Evolutionary conservation across 1,140 invertebrate species (phyloP), one percentile per base, ranked within the genome.

Genomic region (Eueides isabella): DNA sequence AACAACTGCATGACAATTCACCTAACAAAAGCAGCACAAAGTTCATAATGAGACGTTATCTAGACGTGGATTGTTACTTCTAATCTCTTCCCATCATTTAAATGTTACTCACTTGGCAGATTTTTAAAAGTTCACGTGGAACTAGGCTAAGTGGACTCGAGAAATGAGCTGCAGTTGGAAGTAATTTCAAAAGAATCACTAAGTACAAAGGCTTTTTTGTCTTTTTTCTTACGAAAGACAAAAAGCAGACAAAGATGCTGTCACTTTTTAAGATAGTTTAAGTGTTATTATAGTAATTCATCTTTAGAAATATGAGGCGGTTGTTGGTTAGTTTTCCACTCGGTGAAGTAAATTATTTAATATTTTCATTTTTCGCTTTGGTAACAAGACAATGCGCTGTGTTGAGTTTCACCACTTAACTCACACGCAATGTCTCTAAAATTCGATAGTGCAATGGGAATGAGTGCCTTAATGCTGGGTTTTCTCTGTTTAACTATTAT

Each of bases 101-200:
- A 55, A 55, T 55, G 48, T 26, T 55, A 55, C 11, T 3, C 9
- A 55, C 48, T 55, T 33, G 30, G 26, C 33, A 62, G 28, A 30
- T 35, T 38, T 65, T 75, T 26, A 63, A 67, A 67, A 75, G 62
- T 75, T 64, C 29, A 68, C 30, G 30, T 31, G 26, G 30, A 75
- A 75, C 41, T 75, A 66, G 74, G 74, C 67, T 75, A 71, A 71
- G 74, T 67, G 68, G 26, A 48, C 30, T 55, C 28, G 44, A 61
- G 62, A 67, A 75, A 75, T 71, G 73, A 75, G 63, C 64, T 71
- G 30, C 62, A 65, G 33, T 31, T 75, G 73, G 44, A 67, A 55
- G 61, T 65, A 41, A 75, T 61, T 68, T 75, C 44, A 72, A 72
- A 72, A 55, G 63, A 72, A 35, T 44, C 71, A n/a, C 31, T 71